These are phyloP conservation scores for Platygyra sinensis DNA, from an alignment of 64 coral and sea anemone genomes.

Conservation along the genomic window DNA sequence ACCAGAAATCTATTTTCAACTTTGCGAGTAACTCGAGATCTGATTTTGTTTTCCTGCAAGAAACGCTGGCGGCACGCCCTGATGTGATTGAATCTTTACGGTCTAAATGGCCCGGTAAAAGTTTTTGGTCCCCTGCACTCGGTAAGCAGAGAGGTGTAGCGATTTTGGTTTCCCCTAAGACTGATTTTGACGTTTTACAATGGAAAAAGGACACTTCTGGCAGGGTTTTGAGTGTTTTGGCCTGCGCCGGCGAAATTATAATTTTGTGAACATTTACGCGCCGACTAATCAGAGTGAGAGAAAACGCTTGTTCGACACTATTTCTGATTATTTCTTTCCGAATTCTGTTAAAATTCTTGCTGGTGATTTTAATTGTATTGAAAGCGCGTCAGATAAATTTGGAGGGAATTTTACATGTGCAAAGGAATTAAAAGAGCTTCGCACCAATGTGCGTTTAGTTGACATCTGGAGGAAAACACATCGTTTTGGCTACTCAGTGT, in stretches of 20 bases:
- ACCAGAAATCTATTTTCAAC: background rate
- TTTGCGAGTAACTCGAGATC: background rate
- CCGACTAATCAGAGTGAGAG: background rate
- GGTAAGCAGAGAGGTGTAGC: slow-evolving; percentile 26
- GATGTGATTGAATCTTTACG: background rate
- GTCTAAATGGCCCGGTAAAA: background rate
- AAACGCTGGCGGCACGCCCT: background rate
- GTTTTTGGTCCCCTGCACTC: slow-evolving; percentile 12
- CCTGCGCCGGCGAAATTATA: background rate
- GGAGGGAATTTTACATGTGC: background rate
- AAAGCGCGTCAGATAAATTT: background rate
- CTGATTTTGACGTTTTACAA: background rate
- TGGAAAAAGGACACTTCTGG: background rate
- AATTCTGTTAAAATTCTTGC: background rate
- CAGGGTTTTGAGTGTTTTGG: background rate
- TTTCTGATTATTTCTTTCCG: background rate
- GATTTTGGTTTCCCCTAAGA: background rate
- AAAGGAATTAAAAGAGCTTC: slow-evolving; percentile 9
- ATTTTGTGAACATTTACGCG: slow-evolving; percentile 11
- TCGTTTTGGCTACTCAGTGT: background rate
- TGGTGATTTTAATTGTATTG: slow-evolving; percentile 16
- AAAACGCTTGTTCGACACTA: background rate
- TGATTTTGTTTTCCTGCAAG: background rate
- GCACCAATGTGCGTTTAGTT: background rate
- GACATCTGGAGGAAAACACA: slow-evolving; percentile 27